Evolutionary conservation across 64 coral and sea anemone species (phyloP), one percentile per base, ranked within the genome.

Genomic region (Catalaphyllia jardinei): DNA sequence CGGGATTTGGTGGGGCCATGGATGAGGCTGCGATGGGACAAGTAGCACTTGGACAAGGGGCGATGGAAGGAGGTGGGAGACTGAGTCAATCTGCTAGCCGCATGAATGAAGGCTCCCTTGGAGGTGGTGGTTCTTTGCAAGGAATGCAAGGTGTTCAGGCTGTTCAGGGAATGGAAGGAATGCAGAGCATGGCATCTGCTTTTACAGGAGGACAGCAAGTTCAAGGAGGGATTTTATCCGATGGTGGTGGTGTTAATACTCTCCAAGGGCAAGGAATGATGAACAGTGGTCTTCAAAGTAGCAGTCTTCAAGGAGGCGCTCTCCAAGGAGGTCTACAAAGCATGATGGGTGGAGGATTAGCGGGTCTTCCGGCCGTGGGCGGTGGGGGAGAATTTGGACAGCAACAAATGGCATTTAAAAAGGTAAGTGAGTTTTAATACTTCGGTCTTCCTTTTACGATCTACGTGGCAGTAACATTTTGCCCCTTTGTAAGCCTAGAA

Each of bases 401-500:
- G n/a, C 81, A 84, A 17, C 81, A 84, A 24, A 84, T 84, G 81
- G 33, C 81, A 49, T 84, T 71, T 84, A 84, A 84, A 84, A 84
- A n/a, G n/a, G n/a, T n/a, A n/a, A n/a, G n/a, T n/a, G n/a, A n/a
- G n/a, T n/a, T n/a, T n/a, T n/a, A n/a, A n/a, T n/a, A n/a, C n/a
- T n/a, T n/a, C n/a, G n/a, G n/a, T n/a, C n/a, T n/a, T n/a, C n/a
- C n/a, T n/a, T n/a, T n/a, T n/a, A n/a, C n/a, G n/a, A n/a, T n/a
- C n/a, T n/a, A n/a, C n/a, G n/a, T n/a, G n/a, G n/a, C n/a, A n/a
- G n/a, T n/a, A n/a, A n/a, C n/a, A n/a, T n/a, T n/a, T n/a, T n/a
- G n/a, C n/a, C n/a, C n/a, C n/a, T n/a, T n/a, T n/a, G n/a, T n/a
- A n/a, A n/a, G n/a, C n/a, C n/a, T n/a, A n/a, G n/a, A n/a, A n/a